phyloP scores from a whole-genome alignment of 2,113 vertebrate species.

The Anhinga anhinga region DNA sequence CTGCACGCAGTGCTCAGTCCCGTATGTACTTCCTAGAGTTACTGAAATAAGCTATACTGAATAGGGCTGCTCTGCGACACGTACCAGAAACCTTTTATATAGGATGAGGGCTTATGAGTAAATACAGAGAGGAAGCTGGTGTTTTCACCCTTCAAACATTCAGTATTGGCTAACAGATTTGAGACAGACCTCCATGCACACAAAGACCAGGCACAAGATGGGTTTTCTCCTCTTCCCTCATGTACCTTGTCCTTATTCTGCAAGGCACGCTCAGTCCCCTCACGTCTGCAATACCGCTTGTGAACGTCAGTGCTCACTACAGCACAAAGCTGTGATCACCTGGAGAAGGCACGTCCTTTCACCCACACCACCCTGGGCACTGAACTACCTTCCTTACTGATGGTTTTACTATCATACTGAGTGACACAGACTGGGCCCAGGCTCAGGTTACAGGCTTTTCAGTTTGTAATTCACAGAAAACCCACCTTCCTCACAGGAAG shows the following conservation, averaged over 20 bases:
- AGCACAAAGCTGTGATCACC: neutral
- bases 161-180: neutral
- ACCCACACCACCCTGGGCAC: neutral
- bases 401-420: neutral
- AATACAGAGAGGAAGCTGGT: neutral
- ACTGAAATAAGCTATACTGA: neutral
- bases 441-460: rapidly evolving
- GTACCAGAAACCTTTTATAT: rapidly evolving
- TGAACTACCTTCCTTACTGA: too few relatives aligned
- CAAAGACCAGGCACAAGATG: neutral
- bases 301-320: neutral
- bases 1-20: neutral
- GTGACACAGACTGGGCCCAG: neutral
- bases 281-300: too few relatives aligned
- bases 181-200: neutral
- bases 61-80: rapidly evolving
- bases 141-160: neutral
- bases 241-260: rapidly evolving
- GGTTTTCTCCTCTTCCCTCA: neutral
- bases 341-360: rapidly evolving
- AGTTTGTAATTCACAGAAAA: neutral
- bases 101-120: neutral
- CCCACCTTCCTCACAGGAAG: neutral
- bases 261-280: neutral
- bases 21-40: neutral